phyloP scores from a whole-genome alignment of 2,113 vertebrate genomes.

The Herpetotheres cachinnans region DNA sequence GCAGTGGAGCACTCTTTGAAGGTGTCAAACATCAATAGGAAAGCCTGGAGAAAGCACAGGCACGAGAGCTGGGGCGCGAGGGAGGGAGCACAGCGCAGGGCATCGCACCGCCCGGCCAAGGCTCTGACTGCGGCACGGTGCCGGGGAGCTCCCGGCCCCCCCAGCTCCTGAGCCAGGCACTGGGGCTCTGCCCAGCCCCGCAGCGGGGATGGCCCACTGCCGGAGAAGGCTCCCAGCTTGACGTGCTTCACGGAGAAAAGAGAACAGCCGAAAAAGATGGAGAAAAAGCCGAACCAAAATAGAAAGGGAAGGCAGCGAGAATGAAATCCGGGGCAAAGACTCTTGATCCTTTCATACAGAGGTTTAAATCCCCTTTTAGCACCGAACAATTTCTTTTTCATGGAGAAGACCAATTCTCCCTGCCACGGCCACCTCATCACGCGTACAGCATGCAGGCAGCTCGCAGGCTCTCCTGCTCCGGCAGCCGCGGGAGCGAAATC shows the following conservation, averaged over 20 bases:
- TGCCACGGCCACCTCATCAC: not conserved
- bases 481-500: not conserved
- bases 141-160: not conserved
- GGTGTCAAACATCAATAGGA: not conserved
- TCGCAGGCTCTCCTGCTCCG: not conserved
- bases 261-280: not conserved
- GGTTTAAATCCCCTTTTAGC: slow-evolving; percentile 46
- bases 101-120: not conserved
- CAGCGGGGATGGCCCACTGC: not conserved
- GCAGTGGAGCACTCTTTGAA: not conserved
- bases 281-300: not conserved
- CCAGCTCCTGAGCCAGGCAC: not conserved
- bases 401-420: rapidly evolving
- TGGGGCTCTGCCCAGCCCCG: not conserved
- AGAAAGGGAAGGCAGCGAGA: not conserved
- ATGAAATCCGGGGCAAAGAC: not conserved
- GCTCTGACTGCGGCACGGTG: not conserved
- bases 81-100: not conserved
- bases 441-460: not conserved
- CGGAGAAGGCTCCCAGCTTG: not conserved
- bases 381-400: not conserved
- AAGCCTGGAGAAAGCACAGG: not conserved
- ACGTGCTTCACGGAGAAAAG: not conserved
- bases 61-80: not conserved
- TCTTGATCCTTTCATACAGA: slow-evolving; percentile 25